Percentiles rank a stretch among this genome's conserved stretches.
Conservation (phyloP, 2,888 invertebrate species). For the Sisyra terminalis region DNA sequence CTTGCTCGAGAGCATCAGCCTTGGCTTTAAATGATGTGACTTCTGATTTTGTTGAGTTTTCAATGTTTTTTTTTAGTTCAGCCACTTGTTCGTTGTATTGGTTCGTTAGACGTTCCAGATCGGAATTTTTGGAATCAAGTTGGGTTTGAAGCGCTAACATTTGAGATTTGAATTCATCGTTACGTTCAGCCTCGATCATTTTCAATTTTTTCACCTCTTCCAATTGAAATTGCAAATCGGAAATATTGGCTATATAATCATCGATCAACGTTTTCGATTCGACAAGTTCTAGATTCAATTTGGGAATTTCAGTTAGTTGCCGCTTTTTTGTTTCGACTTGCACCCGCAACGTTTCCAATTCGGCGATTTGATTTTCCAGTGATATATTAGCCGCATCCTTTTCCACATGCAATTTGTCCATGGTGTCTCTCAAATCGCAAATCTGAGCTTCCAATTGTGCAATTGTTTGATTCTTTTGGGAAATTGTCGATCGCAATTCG, state of each 20-base stretch:
- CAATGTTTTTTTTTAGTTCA: too few relatives aligned
- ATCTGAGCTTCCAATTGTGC: too few relatives aligned
- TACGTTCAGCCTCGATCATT: conserved; percentile 5
- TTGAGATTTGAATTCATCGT: too few relatives aligned
- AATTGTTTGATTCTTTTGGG: neutral
- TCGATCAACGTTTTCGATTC: conserved; percentile 8
- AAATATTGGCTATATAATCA: conserved; percentile 6
- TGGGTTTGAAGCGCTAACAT: too few relatives aligned
- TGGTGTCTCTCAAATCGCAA: too few relatives aligned
- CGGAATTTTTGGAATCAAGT: too few relatives aligned
- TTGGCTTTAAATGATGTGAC: too few relatives aligned
- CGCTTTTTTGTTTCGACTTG: conserved; percentile 3
- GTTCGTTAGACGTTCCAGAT: too few relatives aligned
- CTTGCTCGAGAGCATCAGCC: conserved; percentile 1
- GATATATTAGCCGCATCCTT: conserved; percentile 1
- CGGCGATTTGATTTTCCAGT: conserved; percentile 7
- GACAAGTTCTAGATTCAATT: conserved; percentile 7
- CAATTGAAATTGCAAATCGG: conserved; percentile 9
- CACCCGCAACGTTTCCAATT: conserved; percentile 2
- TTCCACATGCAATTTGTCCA: neutral
- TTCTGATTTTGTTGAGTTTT: too few relatives aligned
- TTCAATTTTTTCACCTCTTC: conserved; percentile 11
- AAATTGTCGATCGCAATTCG: neutral
- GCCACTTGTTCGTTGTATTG: too few relatives aligned
- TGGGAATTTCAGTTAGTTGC: conserved; percentile 4